These are phyloP conservation scores for Stichopus horrens DNA, from an alignment of 53 echinoderm and acorn worm species.

Conservation along the genomic window DNA sequence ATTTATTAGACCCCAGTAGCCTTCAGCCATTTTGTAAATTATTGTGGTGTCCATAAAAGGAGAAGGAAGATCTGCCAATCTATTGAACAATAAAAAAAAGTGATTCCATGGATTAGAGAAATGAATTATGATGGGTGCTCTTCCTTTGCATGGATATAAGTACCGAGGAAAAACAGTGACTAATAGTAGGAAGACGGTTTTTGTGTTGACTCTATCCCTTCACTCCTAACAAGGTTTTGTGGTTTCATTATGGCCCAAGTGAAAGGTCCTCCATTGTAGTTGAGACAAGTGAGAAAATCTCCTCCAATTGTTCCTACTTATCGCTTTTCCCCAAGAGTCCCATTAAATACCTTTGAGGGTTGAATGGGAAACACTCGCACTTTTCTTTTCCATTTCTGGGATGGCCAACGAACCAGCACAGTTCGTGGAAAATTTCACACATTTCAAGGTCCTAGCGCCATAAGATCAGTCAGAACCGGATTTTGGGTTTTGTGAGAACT, in stretches of 20 bases:
- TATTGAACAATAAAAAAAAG: neutral
- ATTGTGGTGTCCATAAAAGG: no score
- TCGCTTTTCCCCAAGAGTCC: neutral
- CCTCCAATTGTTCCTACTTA: neutral
- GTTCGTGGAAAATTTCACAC: slow-evolving; percentile 7
- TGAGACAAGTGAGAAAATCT: neutral
- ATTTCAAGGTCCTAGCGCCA: neutral
- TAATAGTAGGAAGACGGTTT: neutral
- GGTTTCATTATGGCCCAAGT: neutral
- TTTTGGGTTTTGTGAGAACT: neutral
- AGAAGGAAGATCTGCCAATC: no score
- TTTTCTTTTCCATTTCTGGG: neutral
- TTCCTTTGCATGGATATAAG: neutral
- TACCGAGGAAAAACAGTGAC: neutral
- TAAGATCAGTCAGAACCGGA: neutral
- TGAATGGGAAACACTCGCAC: neutral
- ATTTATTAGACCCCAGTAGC: no score
- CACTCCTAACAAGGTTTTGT: neutral
- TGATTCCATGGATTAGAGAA: neutral
- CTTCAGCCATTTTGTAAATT: no score
- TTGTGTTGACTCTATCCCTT: neutral
- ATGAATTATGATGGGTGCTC: neutral
- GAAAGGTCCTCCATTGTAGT: neutral
- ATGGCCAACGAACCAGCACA: neutral
- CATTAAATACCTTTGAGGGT: neutral